Evolutionary conservation across 2,113 vertebrate species (phyloP).

Genomic region (Tylochromis polylepis): DNA sequence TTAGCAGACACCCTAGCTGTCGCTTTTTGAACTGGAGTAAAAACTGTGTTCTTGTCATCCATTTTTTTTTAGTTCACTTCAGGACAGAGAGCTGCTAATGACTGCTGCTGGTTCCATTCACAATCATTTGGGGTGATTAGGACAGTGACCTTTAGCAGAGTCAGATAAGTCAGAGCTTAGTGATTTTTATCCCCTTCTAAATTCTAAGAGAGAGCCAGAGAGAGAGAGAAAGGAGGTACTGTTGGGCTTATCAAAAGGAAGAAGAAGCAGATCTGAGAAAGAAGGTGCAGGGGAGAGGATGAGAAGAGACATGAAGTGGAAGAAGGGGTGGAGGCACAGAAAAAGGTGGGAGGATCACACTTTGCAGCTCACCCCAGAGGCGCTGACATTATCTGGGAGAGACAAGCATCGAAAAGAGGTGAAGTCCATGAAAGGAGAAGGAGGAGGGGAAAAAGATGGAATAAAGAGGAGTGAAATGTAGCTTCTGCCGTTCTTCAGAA

Average conservation of each 20-base stretch:
- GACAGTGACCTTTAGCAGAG: conserved; percentile 60
- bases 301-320: conserved; percentile 32
- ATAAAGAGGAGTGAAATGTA: conserved; percentile 59
- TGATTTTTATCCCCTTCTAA: conserved; percentile 45
- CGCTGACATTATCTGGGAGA: conserved; percentile 61
- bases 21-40: background rate
- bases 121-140: conserved; percentile 52
- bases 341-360: conserved; percentile 27
- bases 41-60: conserved; percentile 37
- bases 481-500: conserved; percentile 53
- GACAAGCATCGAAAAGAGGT: conserved; percentile 30
- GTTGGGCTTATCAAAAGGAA: conserved; percentile 17
- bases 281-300: conserved; percentile 16
- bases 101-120: conserved; percentile 41
- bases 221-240: background rate
- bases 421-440: conserved; percentile 25
- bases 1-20: background rate
- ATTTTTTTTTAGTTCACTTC: background rate
- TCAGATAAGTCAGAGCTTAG: conserved; percentile 57
- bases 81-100: conserved; percentile 59
- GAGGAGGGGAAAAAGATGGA: conserved; percentile 27
- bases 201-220: conserved; percentile 8
- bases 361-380: conserved; percentile 39
- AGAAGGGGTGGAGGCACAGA: conserved; percentile 2
- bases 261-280: conserved; percentile 26